phyloP scores from a whole-genome alignment of 2,888 invertebrate species.

The Rotaria sp. region DNA sequence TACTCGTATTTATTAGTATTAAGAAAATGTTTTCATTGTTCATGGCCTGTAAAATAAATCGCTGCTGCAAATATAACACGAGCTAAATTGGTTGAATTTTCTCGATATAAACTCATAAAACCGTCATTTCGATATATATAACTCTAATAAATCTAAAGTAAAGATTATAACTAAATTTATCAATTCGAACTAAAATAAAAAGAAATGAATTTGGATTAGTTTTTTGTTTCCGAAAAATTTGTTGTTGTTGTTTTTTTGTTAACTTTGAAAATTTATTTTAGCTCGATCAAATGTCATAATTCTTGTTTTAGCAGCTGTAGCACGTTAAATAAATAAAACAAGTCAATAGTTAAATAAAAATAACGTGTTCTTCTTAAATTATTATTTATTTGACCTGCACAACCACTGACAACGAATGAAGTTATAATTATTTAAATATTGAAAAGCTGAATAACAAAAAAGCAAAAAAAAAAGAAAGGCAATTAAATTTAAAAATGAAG shows the following conservation, averaged over 20 bases:
- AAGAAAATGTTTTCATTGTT: slow-evolving; percentile 82
- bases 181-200: slow-evolving; percentile 52
- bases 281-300: slow-evolving; percentile 94
- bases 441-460: neutral
- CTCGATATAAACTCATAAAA: slow-evolving; percentile 78
- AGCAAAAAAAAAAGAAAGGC: no score
- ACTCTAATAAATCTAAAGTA: slow-evolving; percentile 57
- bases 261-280: slow-evolving; percentile 86
- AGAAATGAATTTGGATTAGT: no score
- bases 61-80: slow-evolving; percentile 92
- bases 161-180: slow-evolving; percentile 56
- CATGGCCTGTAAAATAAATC: slow-evolving; percentile 91
- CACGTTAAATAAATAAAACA: slow-evolving; percentile 58
- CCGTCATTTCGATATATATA: slow-evolving; percentile 71
- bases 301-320: slow-evolving; percentile 79
- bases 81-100: slow-evolving; percentile 96
- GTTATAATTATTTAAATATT: slow-evolving; percentile 34
- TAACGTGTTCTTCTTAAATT: neutral
- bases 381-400: neutral
- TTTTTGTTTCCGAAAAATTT: no score
- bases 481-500: no score
- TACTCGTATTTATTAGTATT: slow-evolving; percentile 42
- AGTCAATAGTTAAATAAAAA: slow-evolving; percentile 63
- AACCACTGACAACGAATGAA: slow-evolving; percentile 28
- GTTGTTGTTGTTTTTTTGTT: no score